These are phyloP conservation scores for Aphidius colemani DNA, from an alignment of 2,888 invertebrate species.

Conservation along the genomic window DNA sequence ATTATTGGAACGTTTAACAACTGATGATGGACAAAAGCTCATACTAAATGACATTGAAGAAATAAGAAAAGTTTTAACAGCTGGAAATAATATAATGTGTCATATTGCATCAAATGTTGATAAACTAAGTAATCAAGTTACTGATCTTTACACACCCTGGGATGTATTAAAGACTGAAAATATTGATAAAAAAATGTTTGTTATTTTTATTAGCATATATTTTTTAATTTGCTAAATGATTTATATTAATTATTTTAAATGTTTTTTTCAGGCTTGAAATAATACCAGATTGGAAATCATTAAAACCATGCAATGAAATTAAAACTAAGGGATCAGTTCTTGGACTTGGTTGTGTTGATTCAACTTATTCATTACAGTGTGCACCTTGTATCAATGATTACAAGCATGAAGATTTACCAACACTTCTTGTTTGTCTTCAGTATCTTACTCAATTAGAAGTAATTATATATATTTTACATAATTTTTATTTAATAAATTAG, in stretches of 20 bases:
- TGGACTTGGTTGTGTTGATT: constrained; percentile 83
- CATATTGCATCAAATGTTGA: constrained; percentile 77
- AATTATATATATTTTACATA: constrained; percentile 18
- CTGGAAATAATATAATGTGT: constrained; percentile 68
- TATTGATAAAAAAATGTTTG: constrained; percentile 51
- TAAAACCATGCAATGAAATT: constrained; percentile 54
- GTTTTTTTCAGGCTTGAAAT: constrained; percentile 54
- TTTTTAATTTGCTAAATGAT: constrained; percentile 1
- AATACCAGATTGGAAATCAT: constrained; percentile 61
- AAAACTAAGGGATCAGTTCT: constrained; percentile 68
- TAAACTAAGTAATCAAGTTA: constrained; percentile 61
- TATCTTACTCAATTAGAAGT: constrained; percentile 87
- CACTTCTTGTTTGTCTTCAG: constrained; percentile 78
- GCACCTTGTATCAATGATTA: constrained; percentile 71
- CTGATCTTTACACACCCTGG: constrained; percentile 65
- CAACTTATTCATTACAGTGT: constrained; percentile 73
- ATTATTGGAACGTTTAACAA: constrained; percentile 67
- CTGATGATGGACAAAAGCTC: constrained; percentile 60
- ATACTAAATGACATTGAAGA: constrained; percentile 61
- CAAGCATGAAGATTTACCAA: constrained; percentile 70
- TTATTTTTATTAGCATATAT: constrained; percentile 17
- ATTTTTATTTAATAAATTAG: constrained; percentile 1
- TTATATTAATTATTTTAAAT: neutral
- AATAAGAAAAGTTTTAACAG: constrained; percentile 66
- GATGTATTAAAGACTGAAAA: constrained; percentile 45